Base-by-base conservation (phyloP, 2,888 invertebrate genomes). In the Nymphalis urticae region DNA sequence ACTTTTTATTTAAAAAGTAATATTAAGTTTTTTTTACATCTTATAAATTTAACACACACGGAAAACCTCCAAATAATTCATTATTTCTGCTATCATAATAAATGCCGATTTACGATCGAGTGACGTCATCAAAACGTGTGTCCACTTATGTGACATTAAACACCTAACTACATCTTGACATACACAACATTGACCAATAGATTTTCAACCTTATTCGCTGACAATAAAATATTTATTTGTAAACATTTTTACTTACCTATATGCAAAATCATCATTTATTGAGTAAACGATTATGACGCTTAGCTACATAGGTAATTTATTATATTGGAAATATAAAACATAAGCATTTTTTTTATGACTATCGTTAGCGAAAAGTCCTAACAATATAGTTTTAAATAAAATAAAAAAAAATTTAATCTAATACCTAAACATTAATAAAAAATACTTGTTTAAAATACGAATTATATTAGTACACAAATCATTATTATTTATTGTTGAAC, bases 31-130 rank as follows among this genome's bases (percentile, higher is more conserved):
- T 60, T n/a, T 58, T 36, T 21, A 32, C 47, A 59, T 42, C 24
- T 53, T 27, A 53, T 51, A 59, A 48, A 51, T 10, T 3, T 62
- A 17, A 36, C 66, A 60, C 60, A 66, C 47, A 70, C 82, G 85
- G 80, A 82, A 83, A 84, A 82, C 82, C 80, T 68, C 79, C 73
- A 72, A 75, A 80, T 80, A 79, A 80, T 77, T 80, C 77, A 82
- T 77, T 75, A 72, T 71, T 69, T 72, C 66, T 69, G 72, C 72
- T 72, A 76, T 77, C 75, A 74, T 62, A 72, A 76, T 81, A 82
- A 80, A 82, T 80, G 76, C 68, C 70, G 71, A 74, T 81, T 82
- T 79, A 83, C 71, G 76, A 73, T 72, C 61, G 56, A 13, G 36
- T 83, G 78, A 80, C 79, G 79, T 82, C 82, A 82, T 50, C 71